Evolutionary conservation across 2,113 vertebrate genomes (phyloP), one percentile per base, ranked within the genome.

Genomic region (Corydoras sp.): DNA sequence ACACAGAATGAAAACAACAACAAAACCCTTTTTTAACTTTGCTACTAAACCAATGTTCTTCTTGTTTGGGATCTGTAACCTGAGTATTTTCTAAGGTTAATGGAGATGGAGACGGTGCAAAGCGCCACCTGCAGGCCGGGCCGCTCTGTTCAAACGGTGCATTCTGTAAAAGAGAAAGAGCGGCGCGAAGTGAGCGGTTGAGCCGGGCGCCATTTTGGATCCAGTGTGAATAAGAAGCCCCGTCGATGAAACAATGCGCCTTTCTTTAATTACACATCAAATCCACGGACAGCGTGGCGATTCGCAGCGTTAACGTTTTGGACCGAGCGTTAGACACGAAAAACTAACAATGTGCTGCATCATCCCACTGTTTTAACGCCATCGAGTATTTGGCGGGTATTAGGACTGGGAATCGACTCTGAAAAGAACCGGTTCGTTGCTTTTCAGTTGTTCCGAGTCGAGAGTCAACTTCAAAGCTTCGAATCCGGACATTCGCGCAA

Each of bases 141-240:
- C 83, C 10, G 9, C 76, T 78, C 72, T 56, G 78, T 76, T 58
- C 79, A 71, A 77, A 68, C 62, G 59, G 71, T 78, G 77, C 86
- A 86, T 89, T 86, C 86, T 84, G 84, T 69, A 83, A 85, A 86
- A 29, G 72, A 82, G 24, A 73, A 67, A 62, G 15, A 85, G 79
- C 78, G 82, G 85, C 81, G 83, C 82, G 80, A 85, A 82, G 77
- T 72, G 85, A 81, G 86, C 80, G 78, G 73, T 81, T 75, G 81
- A 79, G 77, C 82, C 83, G 82, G 88, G 86, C 88, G 90, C 89
- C 90, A 91, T 91, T 83, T 90, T 91, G 89, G 85, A 83, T 79
- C 60, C 30, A 49, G 53, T 55, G 29, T 62, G 64, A 68, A 67
- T 63, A 73, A 67, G 63, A 66, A 73, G 29, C 59, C 31, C 35